Base-by-base conservation (phyloP, 2,797 vertebrate species). In the Amazona finschi region DNA sequence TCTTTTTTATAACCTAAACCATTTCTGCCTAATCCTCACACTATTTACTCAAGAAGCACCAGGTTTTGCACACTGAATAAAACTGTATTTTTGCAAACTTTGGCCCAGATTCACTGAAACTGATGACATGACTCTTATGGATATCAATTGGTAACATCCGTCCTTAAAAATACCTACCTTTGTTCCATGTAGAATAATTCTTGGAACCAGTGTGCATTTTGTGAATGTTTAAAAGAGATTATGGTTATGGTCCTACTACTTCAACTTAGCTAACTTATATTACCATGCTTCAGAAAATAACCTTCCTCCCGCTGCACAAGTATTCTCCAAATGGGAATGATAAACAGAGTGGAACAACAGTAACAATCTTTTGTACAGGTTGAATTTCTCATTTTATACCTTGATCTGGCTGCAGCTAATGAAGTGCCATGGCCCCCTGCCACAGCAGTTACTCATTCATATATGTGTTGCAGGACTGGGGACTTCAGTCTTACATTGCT, bases 1-100 rank as follows among this genome's bases (percentile, higher is more conserved):
- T 96, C 92, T 97, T 92, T 96, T 97, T 92, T 96, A 95, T 96
- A 96, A 90, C 81, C 80, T 89, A 96, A 93, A 90, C 89, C 84
- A 71, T 88, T 95, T 93, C 85, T 95, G 87, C 91, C 89, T 91
- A 91, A 12, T 87, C 64, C 57, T 75, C 78, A 52, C 3, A 5
- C 25, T 75, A 81, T 85, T 81, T 92, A 61, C 38, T 82, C 70
- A n/a, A 94, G 79, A 94, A 93, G 82, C 72, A 90, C 79, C 36
- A 24, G 75, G 15, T 91, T 89, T 87, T 95, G 81, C 58, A 78
- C 47, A 57, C 38, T 47, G 39, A 89, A 41, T 69, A 60, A 88
- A 94, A 77, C 31, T 80, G 43, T 27, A 83, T 18, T 50, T 93
- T 91, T 86, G 73, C 70, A 78, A 84, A 87, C 50, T 71, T 83